phyloP scores from a whole-genome alignment of 1,140 invertebrate genomes.

The Fopius arisanus region DNA sequence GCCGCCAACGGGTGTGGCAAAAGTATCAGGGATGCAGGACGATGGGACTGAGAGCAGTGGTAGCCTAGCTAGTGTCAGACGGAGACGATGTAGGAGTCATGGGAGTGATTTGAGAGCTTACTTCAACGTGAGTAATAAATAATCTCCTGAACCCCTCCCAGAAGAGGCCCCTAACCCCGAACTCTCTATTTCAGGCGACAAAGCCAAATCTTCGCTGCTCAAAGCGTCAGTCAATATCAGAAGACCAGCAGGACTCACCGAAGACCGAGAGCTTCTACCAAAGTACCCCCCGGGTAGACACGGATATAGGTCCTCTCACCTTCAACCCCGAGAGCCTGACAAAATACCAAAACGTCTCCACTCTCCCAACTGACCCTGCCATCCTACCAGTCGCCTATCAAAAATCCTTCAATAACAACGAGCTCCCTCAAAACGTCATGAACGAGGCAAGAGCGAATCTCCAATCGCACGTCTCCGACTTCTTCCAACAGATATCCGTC shows the following conservation, averaged over 20 bases:
- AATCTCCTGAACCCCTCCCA: neutral
- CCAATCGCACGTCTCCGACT: constrained; percentile 64
- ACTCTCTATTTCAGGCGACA: constrained; percentile 47
- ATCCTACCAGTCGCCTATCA: constrained; percentile 36
- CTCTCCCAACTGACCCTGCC: constrained; percentile 48
- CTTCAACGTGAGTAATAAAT: constrained; percentile 53
- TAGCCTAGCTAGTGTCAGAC: constrained; percentile 45
- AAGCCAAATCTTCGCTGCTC: constrained; percentile 50
- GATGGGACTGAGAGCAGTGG: constrained; percentile 30
- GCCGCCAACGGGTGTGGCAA: constrained; percentile 49
- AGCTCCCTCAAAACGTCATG: constrained; percentile 54
- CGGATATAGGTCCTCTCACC: constrained; percentile 60
- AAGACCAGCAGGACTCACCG: constrained; percentile 43
- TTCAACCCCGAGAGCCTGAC: constrained; percentile 35
- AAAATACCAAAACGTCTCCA: constrained; percentile 39
- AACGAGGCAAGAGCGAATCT: constrained; percentile 57
- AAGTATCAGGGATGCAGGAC: constrained; percentile 23
- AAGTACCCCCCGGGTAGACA: constrained; percentile 59
- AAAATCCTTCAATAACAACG: constrained; percentile 48
- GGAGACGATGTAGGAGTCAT: constrained; percentile 58
- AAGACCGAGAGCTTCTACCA: constrained; percentile 59
- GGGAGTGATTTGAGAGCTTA: constrained; percentile 59
- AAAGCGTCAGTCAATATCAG: constrained; percentile 54
- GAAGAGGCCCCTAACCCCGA: neutral
- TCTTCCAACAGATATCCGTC: constrained; percentile 65